phyloP scores from a whole-genome alignment of 2,888 invertebrate species.

The Nomada ferruginata region DNA sequence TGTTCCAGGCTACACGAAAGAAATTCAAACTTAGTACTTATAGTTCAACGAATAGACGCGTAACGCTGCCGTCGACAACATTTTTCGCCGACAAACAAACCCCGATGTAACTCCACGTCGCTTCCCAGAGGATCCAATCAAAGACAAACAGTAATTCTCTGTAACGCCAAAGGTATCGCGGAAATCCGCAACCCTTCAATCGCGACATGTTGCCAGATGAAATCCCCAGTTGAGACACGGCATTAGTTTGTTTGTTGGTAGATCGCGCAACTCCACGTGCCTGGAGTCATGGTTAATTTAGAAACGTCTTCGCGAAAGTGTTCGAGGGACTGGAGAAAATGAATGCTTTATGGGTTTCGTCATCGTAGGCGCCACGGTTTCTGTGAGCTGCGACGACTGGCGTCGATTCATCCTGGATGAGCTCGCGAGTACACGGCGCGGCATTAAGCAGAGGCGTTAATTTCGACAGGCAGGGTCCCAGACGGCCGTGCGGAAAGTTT shows the following conservation, averaged over 20 bases:
- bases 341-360: conserved; percentile 38
- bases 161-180: conserved; percentile 4
- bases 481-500: conserved; percentile 63
- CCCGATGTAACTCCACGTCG: too few species aligned
- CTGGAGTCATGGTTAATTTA: conserved; percentile 56
- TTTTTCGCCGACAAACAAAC: too few species aligned
- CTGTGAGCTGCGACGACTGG: conserved; percentile 32
- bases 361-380: conserved; percentile 39
- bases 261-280: conserved; percentile 27
- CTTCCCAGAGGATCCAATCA: background rate
- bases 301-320: conserved; percentile 32
- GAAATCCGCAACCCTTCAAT: conserved; percentile 8
- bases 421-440: conserved; percentile 35
- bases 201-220: conserved; percentile 12
- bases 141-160: background rate
- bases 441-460: conserved; percentile 63
- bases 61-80: too few species aligned
- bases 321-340: conserved; percentile 42
- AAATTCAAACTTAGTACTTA: too few species aligned
- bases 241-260: conserved; percentile 39
- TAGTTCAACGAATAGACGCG: too few species aligned
- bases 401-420: conserved; percentile 29
- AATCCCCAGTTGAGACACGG: conserved; percentile 6
- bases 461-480: conserved; percentile 45
- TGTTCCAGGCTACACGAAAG: too few species aligned